These are phyloP conservation scores for Drosophila albomicans DNA, from an alignment of 1,140 invertebrate species.

Conservation along the genomic window DNA sequence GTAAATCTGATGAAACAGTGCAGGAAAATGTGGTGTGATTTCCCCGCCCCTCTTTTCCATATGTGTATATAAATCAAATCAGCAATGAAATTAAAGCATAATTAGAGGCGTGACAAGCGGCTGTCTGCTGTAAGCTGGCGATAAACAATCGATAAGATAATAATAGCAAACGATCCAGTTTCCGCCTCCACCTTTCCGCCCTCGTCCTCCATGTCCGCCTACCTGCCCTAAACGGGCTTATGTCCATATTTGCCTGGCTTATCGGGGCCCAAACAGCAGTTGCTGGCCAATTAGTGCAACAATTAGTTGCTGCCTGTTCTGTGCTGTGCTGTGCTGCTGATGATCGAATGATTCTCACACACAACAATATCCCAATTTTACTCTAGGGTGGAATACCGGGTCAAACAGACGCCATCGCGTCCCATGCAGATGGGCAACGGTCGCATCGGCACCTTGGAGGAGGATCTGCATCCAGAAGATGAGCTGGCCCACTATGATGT, in stretches of 20 bases:
- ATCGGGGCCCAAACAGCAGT: slow-evolving; percentile 22
- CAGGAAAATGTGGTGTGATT: slow-evolving; percentile 22
- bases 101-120: slow-evolving; percentile 78
- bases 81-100: slow-evolving; percentile 75
- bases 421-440: slow-evolving; percentile 53
- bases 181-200: neutral
- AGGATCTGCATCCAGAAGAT: slow-evolving; percentile 75
- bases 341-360: slow-evolving; percentile 5
- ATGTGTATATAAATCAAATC: slow-evolving; percentile 72
- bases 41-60: slow-evolving; percentile 32
- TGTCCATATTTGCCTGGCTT: slow-evolving; percentile 54
- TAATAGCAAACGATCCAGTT: slow-evolving; percentile 25
- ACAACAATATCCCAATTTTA: neutral
- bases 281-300: slow-evolving; percentile 36
- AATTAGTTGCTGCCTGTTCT: slow-evolving; percentile 40
- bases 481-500: slow-evolving; percentile 84
- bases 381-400: slow-evolving; percentile 76
- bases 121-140: slow-evolving; percentile 55
- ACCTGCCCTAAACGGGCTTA: slow-evolving; percentile 11
- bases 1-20: slow-evolving; percentile 38
- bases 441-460: slow-evolving; percentile 55
- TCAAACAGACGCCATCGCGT: slow-evolving; percentile 61
- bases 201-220: neutral
- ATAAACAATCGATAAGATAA: slow-evolving; percentile 65
- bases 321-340: slow-evolving; percentile 1